Conservation (phyloP, 2,113 vertebrate genomes). For the Aplodontia rufa region DNA sequence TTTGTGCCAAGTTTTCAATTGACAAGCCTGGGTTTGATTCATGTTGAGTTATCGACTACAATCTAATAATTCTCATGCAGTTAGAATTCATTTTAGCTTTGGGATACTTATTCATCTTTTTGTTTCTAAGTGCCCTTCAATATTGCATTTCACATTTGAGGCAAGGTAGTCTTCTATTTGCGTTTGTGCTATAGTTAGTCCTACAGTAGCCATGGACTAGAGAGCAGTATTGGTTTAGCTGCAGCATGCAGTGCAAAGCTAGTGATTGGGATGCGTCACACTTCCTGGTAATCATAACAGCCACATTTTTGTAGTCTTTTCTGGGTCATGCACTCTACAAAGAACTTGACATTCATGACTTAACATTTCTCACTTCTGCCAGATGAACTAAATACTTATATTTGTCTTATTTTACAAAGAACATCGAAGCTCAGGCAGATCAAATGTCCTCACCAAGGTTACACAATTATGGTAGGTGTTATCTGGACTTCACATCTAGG, state of each 20-base stretch:
- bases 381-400: background rate
- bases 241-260: rapidly evolving
- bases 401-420: background rate
- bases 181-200: background rate
- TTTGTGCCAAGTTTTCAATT: background rate
- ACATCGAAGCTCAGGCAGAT: background rate
- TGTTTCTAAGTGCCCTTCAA: background rate
- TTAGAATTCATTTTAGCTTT: background rate
- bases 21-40: background rate
- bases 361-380: background rate
- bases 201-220: background rate
- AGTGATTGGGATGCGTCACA: background rate
- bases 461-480: background rate
- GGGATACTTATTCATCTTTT: background rate
- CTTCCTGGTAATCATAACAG: background rate
- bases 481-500: background rate
- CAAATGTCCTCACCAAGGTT: background rate
- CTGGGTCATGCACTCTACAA: background rate
- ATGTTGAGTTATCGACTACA: background rate
- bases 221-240: background rate
- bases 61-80: background rate
- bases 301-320: background rate
- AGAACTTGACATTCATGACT: background rate
- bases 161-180: background rate
- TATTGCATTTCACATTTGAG: background rate